These are phyloP conservation scores for Mus musculus DNA, from an alignment of 2,113 vertebrate species.

Conservation along the genomic window GRCm39 chr11:32572001-32572500, in stretches of 20 bases:
- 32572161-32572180: neutral
- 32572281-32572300: no score
- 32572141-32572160: neutral
- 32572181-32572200: neutral
- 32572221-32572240: neutral
- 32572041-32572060: neutral
- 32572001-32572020: neutral
- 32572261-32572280: neutral
- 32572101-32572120: neutral
- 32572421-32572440: slow-evolving; percentile 96
- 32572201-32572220: neutral
- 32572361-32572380: neutral
- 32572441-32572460: slow-evolving; percentile 93
- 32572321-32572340: neutral
- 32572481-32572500: slow-evolving; percentile 84
- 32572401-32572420: neutral
- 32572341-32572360: neutral
- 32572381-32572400: neutral
- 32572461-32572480: slow-evolving; percentile 95
- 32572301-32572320: neutral
- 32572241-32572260: neutral
- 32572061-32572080: fast-evolving
- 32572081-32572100: neutral
- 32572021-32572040: neutral
- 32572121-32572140: neutral